phyloP scores from a whole-genome alignment of 2,888 invertebrate genomes.

The Zygogramma bicolorata region DNA sequence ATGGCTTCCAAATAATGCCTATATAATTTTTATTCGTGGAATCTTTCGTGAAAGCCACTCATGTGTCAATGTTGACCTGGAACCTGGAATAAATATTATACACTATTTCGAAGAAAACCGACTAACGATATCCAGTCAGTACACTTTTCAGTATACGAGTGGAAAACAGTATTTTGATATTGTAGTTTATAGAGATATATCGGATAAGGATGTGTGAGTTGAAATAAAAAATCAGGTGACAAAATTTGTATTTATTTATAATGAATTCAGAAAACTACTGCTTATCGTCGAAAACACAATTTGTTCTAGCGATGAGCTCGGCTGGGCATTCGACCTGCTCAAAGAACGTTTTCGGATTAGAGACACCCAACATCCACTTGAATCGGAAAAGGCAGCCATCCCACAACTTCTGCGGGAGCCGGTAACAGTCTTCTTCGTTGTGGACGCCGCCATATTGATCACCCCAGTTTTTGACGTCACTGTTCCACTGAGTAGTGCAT shows the following conservation, averaged over 20 bases:
- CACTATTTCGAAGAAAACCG: too few relatives aligned
- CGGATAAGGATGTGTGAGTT: too few relatives aligned
- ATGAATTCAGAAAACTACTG: background rate
- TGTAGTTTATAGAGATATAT: too few relatives aligned
- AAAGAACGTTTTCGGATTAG: conserved; percentile 24
- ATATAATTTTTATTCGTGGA: too few relatives aligned
- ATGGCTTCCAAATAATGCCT: too few relatives aligned
- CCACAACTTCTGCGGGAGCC: conserved; percentile 38
- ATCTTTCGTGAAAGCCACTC: too few relatives aligned
- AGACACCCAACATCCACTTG: conserved; percentile 25
- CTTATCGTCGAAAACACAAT: conserved; percentile 10
- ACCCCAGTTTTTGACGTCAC: conserved; percentile 43
- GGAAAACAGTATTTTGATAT: too few relatives aligned
- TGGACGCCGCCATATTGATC: conserved; percentile 47
- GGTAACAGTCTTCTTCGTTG: conserved; percentile 41
- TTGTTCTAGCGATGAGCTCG: conserved; percentile 16
- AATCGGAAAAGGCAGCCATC: conserved; percentile 44
- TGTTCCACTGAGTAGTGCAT: conserved; percentile 45
- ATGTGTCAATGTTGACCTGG: too few relatives aligned
- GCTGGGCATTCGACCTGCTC: conserved; percentile 27
- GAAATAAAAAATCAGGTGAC: too few relatives aligned
- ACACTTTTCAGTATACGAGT: too few relatives aligned
- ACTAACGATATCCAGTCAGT: too few relatives aligned
- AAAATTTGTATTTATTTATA: background rate
- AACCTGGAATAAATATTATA: too few relatives aligned